Evolutionary conservation across 2,113 vertebrate genomes (phyloP), one percentile per base, ranked within the genome.

Genomic region (Mustela lutreola): DNA sequence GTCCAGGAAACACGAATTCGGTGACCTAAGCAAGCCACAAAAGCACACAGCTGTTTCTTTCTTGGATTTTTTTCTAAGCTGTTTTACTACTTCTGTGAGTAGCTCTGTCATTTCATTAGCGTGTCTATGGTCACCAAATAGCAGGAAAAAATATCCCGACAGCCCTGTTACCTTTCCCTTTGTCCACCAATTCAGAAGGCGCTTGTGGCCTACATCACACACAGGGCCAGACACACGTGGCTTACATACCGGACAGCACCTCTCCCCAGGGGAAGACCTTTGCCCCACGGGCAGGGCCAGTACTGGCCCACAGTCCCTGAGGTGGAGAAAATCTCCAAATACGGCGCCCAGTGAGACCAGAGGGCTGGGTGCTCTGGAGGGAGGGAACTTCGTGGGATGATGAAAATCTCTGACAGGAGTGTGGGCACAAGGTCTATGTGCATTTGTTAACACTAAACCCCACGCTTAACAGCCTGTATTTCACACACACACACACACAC

Each of bases 291-390:
- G 33, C 9, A 62, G 75, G 36, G 45, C 65, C 18, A 3, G 0
- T 3, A 28, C 0, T 45, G 36, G 31, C 18, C 15, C 50, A 6
- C 7, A 33, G 11, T 5, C 45, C 45, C 26, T 6, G 42, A n/a
- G 0, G 0, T 5, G 26, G 53, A 22, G 26, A 62, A 56, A 16
- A 39, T 1, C 36, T 73, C 83, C 76, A 85, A 58, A 65, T 18
- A 8, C 0, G 0, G 5, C 0, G 1, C 7, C 18, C 36, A 0
- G 19, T 28, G 28, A 45, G 15, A 15, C 36, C 36, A 22, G 39
- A 39, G n/a, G 50, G 56, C 16, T 0, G 4, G 36, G 3, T 76
- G 67, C 53, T 70, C 24, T 4, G 48, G 56, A 31, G 33, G 26
- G 22, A 24, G 80, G 36, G 26, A 11, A 79, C 9, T 11, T 87